These are phyloP conservation scores for Phenganax subtilis DNA, from an alignment of 92 coral and sea anemone species.

Conservation along the genomic window DNA sequence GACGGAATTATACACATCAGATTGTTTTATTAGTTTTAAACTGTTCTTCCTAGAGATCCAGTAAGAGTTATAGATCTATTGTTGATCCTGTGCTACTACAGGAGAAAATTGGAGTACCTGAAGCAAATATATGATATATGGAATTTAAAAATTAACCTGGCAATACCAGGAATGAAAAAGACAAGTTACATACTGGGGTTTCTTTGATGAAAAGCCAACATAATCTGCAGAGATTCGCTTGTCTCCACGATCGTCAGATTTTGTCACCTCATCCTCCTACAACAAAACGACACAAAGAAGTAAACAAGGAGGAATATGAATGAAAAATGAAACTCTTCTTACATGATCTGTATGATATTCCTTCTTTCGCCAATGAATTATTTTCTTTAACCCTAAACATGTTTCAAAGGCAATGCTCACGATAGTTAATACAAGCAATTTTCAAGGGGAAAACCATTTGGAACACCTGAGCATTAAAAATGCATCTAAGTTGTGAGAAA, in stretches of 20 bases:
- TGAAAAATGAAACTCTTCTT: background rate
- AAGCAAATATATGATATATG: too few relatives aligned
- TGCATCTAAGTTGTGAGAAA: too few relatives aligned
- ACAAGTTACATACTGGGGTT: background rate
- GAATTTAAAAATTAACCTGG: too few relatives aligned
- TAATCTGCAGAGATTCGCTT: background rate
- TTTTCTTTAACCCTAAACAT: constrained; percentile 23
- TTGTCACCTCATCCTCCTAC: background rate
- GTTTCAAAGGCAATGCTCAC: background rate
- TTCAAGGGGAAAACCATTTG: background rate
- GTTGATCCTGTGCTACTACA: too few relatives aligned
- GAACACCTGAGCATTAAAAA: background rate
- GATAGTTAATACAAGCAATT: background rate
- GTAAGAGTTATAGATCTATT: too few relatives aligned
- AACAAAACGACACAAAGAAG: background rate
- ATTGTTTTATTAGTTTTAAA: background rate
- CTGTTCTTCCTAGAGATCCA: too few relatives aligned
- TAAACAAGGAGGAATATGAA: background rate
- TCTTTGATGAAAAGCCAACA: background rate
- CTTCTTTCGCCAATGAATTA: constrained; percentile 18
- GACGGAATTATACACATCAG: background rate
- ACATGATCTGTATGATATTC: background rate
- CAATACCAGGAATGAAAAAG: background rate
- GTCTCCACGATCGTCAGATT: background rate
- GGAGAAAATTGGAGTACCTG: too few relatives aligned